These are phyloP conservation scores for Anolis apletophallus DNA, from an alignment of 2,797 vertebrate genomes.

Conservation along the genomic window DNA sequence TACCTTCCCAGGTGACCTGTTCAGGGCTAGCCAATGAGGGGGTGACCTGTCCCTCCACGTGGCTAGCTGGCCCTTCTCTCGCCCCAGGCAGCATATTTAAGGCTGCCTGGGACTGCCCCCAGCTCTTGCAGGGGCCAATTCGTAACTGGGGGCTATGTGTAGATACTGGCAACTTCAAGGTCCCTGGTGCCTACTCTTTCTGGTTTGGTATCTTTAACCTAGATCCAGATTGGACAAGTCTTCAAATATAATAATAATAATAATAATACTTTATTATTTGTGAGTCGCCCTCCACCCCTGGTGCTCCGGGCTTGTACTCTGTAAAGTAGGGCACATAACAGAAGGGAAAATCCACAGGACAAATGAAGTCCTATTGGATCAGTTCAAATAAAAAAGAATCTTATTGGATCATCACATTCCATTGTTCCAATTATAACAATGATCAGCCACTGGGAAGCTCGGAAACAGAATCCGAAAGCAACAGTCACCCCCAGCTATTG, in stretches of 20 bases:
- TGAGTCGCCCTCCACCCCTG: too few relatives aligned
- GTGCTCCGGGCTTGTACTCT: background rate
- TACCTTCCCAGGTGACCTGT: background rate
- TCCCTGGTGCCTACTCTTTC: background rate
- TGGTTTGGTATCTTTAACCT: background rate
- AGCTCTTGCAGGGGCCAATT: too few relatives aligned
- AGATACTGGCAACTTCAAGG: background rate
- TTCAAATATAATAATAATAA: too few relatives aligned
- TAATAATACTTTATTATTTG: too few relatives aligned
- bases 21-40: too few relatives aligned
- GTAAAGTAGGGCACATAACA: background rate
- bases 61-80: too few relatives aligned
- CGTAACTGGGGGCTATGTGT: background rate
- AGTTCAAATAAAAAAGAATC: background rate
- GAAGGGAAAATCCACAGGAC: background rate
- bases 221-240: background rate
- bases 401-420: background rate
- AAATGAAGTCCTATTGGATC: too few relatives aligned
- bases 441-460: background rate
- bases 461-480: background rate
- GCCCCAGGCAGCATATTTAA: too few relatives aligned
- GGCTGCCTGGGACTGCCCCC: too few relatives aligned
- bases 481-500: background rate
- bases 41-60: too few relatives aligned
- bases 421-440: background rate